Evolutionary conservation across 1,140 invertebrate species (phyloP), one percentile per base, ranked within the genome.

Genomic region (Hypothenemus hampei): DNA sequence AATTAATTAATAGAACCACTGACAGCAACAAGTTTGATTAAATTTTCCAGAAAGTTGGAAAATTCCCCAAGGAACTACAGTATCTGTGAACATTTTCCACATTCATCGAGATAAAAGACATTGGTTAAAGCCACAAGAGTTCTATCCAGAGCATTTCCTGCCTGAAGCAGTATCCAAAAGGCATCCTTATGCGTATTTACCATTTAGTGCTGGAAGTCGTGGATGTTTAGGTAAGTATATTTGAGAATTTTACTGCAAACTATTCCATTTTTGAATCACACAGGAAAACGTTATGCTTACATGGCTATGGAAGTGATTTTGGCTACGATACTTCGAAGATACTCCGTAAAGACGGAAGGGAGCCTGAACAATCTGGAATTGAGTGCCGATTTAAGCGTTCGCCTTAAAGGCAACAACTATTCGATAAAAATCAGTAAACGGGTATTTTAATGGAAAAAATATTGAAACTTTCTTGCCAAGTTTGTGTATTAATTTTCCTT

Each of bases 131-230:
- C 87, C 89, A 1, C 77, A 85, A 24, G 71, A 73, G 36, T 92
- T 88, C 66, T 79, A 89, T 69, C 89, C 89, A 0, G 86, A 91
- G 43, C 75, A 87, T 62, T 92, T 91, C 70, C 66, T 83, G 18
- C 78, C 81, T 4, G 78, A 82, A 59, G 81, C 82, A 62, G 72
- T 72, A 20, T 67, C 69, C 24, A 74, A 78, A 20, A 72, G 82
- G 46, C 76, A 85, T 66, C 80, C 81, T 1, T 86, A 78, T 62
- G 76, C 81, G 1, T 89, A 84, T 62, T 78, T 88, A 18, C 85
- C 86, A 5, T 90, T 90, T 67, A 86, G 84, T 61, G 86, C 83
- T 35, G 87, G 86, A 6, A 79, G 81, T 1, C 76, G 87, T 55
- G 88, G 87, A 64, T 90, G 85, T 64, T 82, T 87, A 24, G 62